A percentile compares a stretch with the other conserved stretches of the same genome.
Conservation (phyloP, 2,888 invertebrate species). For the Leptopilina drosophilae region DNA sequence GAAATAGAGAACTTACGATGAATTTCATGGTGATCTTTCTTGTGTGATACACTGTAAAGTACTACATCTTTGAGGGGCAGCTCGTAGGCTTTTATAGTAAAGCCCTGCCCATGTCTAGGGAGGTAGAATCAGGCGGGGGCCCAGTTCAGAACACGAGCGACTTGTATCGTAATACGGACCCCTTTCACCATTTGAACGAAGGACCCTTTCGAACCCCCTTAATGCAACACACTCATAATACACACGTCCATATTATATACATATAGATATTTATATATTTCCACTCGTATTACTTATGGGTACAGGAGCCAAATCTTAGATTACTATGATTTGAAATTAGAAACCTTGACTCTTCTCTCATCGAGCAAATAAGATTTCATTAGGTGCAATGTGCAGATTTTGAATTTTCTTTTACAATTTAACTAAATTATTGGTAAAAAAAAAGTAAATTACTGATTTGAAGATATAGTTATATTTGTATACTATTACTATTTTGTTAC, state of each 20-base stretch:
- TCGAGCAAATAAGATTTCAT: not conserved
- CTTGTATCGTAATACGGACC: slow-evolving; percentile 67
- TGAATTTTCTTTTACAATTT: slow-evolving; percentile 29
- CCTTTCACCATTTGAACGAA: slow-evolving; percentile 71
- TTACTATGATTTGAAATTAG: not conserved
- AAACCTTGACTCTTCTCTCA: slow-evolving; percentile 32
- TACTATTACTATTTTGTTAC: no score
- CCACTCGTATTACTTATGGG: slow-evolving; percentile 2
- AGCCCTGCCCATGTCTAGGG: slow-evolving; percentile 71
- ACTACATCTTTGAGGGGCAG: slow-evolving; percentile 73
- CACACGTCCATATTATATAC: no score
- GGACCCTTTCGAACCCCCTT: slow-evolving; percentile 67
- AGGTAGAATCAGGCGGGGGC: slow-evolving; percentile 70
- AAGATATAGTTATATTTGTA: no score
- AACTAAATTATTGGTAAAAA: no score
- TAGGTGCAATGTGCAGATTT: no score
- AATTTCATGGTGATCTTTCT: slow-evolving; percentile 75
- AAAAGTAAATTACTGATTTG: no score
- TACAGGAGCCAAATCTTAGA: slow-evolving; percentile 11
- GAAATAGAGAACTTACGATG: slow-evolving; percentile 70
- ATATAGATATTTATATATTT: not conserved
- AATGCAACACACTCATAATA: slow-evolving; percentile 50
- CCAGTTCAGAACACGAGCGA: slow-evolving; percentile 52
- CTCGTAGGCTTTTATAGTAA: slow-evolving; percentile 75
- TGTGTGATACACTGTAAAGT: slow-evolving; percentile 71